Evolutionary conservation across 2,797 vertebrate species (phyloP).

Genomic region (Leptatherina wallacei): DNA sequence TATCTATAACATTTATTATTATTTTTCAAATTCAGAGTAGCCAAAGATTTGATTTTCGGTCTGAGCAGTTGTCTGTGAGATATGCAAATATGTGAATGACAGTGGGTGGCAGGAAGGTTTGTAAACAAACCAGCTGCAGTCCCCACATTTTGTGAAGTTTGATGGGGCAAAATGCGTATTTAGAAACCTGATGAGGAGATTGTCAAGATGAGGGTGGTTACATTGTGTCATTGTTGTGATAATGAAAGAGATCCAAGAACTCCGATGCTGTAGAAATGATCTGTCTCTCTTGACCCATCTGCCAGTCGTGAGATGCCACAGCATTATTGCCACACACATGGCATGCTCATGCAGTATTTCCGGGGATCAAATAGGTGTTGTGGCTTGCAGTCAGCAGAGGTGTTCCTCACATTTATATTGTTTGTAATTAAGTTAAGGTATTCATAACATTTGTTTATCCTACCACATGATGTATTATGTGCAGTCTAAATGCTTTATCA

Average conservation of each 20-base stretch:
- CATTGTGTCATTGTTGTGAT: conserved; percentile 61
- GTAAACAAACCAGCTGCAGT: conserved; percentile 6
- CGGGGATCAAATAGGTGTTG: conserved; percentile 1
- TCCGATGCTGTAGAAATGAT: conserved; percentile 23
- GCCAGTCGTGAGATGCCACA: conserved; percentile 57
- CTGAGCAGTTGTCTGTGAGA: neutral
- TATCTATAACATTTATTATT: too few species aligned
- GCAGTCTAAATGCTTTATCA: neutral
- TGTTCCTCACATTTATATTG: neutral
- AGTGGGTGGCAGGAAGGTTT: neutral
- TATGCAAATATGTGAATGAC: neutral
- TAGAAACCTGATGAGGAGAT: conserved; percentile 38
- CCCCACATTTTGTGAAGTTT: conserved; percentile 12
- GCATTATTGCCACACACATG: conserved; percentile 22
- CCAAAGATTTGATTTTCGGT: too few species aligned
- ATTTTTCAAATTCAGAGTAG: too few species aligned
- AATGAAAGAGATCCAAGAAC: conserved; percentile 74
- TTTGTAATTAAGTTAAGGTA: conserved; percentile 12
- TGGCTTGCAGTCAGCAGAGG: neutral
- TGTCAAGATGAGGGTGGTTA: conserved; percentile 10
- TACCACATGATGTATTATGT: neutral
- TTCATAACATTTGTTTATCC: neutral
- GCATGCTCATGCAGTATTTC: conserved; percentile 20
- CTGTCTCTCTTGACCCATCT: conserved; percentile 17
- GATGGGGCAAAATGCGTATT: conserved; percentile 40